Evolutionary conservation across 2,797 vertebrate species (phyloP).

Genomic region (Periparus ater): DNA sequence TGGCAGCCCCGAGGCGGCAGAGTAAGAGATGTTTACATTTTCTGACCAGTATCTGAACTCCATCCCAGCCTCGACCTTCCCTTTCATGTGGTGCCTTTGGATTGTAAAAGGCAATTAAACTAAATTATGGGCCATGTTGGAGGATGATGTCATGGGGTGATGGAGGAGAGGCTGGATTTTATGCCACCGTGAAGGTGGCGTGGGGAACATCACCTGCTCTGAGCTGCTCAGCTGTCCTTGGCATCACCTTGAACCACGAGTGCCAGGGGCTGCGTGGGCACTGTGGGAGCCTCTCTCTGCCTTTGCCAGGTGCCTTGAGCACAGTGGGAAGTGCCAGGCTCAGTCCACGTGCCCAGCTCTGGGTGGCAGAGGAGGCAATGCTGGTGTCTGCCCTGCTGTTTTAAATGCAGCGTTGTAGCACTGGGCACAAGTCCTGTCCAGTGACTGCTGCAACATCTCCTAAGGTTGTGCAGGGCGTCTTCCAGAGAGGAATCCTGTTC

Average conservation of each 20-base stretch:
- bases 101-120: constrained; percentile 39
- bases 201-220: not conserved
- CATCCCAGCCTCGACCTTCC: constrained; percentile 43
- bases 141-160: constrained; percentile 21
- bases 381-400: not conserved
- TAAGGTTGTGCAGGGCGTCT: not conserved
- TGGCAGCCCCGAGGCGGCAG: constrained; percentile 50
- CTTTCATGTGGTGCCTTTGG: constrained; percentile 66
- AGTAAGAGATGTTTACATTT: constrained; percentile 50
- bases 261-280: not conserved
- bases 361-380: not conserved
- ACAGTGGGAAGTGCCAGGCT: not conserved
- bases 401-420: not conserved
- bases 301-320: not conserved
- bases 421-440: not conserved
- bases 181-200: not conserved
- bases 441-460: not conserved
- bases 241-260: not conserved
- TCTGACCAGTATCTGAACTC: constrained; percentile 61
- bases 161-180: not conserved
- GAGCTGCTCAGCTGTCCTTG: constrained; percentile 2
- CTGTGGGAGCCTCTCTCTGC: not conserved
- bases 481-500: not conserved
- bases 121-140: constrained; percentile 26
- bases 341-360: not conserved